Evolutionary conservation across 2,113 vertebrate species (phyloP).

Genomic region (Brienomyrus longianalis): DNA sequence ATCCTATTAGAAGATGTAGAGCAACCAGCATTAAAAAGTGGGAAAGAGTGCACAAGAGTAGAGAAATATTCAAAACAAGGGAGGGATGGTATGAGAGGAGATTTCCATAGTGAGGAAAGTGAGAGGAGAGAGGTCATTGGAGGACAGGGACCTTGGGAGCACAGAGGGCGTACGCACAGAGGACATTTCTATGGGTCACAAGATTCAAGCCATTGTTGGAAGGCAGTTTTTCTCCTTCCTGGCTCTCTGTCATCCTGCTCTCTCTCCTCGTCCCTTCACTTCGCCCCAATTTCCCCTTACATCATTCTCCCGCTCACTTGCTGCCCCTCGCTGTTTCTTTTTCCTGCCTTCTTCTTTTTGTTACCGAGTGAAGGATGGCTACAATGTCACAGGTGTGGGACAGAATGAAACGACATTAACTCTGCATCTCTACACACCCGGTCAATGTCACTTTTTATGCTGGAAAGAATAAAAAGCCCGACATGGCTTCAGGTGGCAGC

Average conservation of each 20-base stretch:
- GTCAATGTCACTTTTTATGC: conserved; percentile 20
- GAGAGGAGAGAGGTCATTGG: background rate
- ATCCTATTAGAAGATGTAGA: background rate
- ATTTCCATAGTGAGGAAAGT: background rate
- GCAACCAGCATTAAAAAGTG: background rate
- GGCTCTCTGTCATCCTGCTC: background rate
- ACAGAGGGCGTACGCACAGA: background rate
- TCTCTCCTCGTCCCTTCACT: background rate
- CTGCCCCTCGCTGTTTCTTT: background rate
- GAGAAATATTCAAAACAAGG: background rate
- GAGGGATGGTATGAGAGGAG: background rate
- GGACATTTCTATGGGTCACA: background rate
- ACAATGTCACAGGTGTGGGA: conserved; percentile 21
- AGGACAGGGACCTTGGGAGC: background rate
- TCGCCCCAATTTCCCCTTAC: background rate
- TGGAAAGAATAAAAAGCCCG: background rate
- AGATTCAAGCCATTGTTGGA: background rate
- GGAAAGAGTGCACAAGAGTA: background rate
- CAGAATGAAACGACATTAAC: conserved; percentile 28
- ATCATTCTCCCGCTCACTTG: background rate
- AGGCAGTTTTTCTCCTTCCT: background rate
- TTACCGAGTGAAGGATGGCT: background rate
- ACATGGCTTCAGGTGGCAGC: conserved; percentile 28
- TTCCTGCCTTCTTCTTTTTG: background rate
- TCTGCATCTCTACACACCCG: conserved; percentile 22